Base-by-base conservation (phyloP, 2,797 vertebrate species). In the Oryzias dopingdopingensis region DNA sequence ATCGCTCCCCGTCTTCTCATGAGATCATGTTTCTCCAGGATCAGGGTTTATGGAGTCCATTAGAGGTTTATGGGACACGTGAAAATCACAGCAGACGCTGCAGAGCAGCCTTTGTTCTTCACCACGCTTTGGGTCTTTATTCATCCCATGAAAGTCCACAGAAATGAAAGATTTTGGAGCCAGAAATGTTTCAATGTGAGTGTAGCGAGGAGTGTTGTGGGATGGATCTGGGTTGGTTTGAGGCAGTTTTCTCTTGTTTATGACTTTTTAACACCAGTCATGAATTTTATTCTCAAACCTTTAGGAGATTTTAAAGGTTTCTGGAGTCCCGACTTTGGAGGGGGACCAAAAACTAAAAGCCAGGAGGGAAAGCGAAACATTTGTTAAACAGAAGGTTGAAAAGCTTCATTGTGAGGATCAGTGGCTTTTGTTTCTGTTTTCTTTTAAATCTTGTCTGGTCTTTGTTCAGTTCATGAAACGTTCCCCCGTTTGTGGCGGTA, bases 1-100 rank as follows among this genome's bases (percentile, higher is more conserved):
- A 82, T 83, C 78, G 6, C 64, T 57, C 22, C 61, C 47, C 14
- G 16, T 24, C 22, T 42, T 57, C 79, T 57, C 41, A 63, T 54
- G 49, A 46, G 40, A 65, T 41, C 0, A 43, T 49, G 26, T 4
- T n/a, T n/a, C 74, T 49, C 41, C 17, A 42, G 72, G 74, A 72
- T 73, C 23, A 65, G 58, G 63, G 62, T 87, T 84, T 82, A 86
- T 70, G 51, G 82, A 75, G 68, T 80, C 77, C 81, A 79, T 83
- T 84, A 85, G 73, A 70, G 68, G 70, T 86, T 88, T 86, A 84
- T 62, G 62, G 72, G 77, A 72, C 72, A 62, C 4, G 70, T 74
- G 77, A 78, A 83, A 85, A 85, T 82, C 74, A 80, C 76, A 79
- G 13, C 37, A 68, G 53, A 62, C 59, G 58, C 72, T 76, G 69